A percentile compares a stretch with the other conserved stretches of the same genome.
Evolutionary conservation across 2,113 vertebrate species (phyloP).

Genomic region (Chroicocephalus ridibundus): DNA sequence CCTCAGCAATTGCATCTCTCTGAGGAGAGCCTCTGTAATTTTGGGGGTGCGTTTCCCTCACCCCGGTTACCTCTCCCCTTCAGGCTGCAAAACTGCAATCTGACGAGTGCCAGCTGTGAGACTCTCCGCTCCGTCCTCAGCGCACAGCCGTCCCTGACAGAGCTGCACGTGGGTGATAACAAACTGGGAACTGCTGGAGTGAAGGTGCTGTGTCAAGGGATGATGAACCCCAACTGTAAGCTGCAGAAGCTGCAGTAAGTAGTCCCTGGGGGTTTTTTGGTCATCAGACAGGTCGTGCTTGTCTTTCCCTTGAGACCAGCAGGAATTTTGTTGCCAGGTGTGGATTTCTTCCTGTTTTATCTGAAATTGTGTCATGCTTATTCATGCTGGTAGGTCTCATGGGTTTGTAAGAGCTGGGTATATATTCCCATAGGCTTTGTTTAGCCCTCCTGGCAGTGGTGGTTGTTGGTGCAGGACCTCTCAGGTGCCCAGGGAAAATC

Average conservation of each 20-base stretch:
- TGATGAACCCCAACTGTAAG: constrained; percentile 69
- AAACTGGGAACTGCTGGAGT: constrained; percentile 66
- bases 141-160: constrained; percentile 14
- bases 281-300: neutral
- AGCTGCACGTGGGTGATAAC: constrained; percentile 70
- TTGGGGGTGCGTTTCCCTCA: neutral
- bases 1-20: neutral
- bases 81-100: constrained; percentile 73
- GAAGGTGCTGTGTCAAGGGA: constrained; percentile 67
- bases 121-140: constrained; percentile 34
- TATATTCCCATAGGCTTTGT: neutral
- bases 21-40: neutral
- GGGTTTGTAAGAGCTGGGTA: neutral
- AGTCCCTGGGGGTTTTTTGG: neutral
- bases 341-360: neutral
- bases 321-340: neutral
- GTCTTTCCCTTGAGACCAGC: neutral
- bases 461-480: neutral
- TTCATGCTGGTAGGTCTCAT: neutral
- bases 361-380: neutral
- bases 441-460: neutral
- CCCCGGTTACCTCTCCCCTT: neutral
- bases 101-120: constrained; percentile 63
- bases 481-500: neutral
- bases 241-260: constrained; percentile 76